Evolutionary conservation across 1,140 invertebrate genomes (phyloP).

Genomic region (Meteorus sp.): DNA sequence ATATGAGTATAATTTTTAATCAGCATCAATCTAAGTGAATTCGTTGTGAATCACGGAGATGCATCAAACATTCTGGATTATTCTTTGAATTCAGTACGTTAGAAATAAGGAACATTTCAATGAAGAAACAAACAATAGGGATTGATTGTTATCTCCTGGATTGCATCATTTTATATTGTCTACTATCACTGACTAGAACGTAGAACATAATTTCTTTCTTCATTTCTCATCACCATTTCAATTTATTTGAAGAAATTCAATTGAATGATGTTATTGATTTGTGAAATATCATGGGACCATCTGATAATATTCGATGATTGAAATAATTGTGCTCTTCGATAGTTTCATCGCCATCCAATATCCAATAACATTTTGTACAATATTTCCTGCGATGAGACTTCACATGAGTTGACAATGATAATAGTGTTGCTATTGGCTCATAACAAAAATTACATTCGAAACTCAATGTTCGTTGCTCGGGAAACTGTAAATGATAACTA

Average conservation of each 20-base stretch:
- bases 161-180: neutral
- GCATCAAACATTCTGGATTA: too few species aligned
- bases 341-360: constrained; percentile 36
- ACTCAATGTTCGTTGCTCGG: constrained; percentile 24
- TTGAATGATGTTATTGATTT: neutral
- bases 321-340: constrained; percentile 34
- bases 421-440: constrained; percentile 38
- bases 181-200: neutral
- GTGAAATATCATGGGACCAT: neutral
- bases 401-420: constrained; percentile 43
- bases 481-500: constrained; percentile 29
- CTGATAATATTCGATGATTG: neutral
- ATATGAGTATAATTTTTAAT: too few species aligned
- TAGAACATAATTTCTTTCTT: neutral
- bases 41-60: too few species aligned
- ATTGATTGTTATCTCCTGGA: too few species aligned
- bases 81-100: too few species aligned
- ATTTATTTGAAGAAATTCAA: neutral
- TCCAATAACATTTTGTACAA: constrained; percentile 43
- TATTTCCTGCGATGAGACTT: constrained; percentile 40
- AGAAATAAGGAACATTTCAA: too few species aligned
- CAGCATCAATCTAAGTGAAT: too few species aligned
- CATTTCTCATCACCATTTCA: too few species aligned
- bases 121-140: too few species aligned
- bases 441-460: constrained; percentile 42